These are phyloP conservation scores for Heteronetta atricapilla DNA, from an alignment of 2,113 vertebrate genomes.

Conservation along the genomic window DNA sequence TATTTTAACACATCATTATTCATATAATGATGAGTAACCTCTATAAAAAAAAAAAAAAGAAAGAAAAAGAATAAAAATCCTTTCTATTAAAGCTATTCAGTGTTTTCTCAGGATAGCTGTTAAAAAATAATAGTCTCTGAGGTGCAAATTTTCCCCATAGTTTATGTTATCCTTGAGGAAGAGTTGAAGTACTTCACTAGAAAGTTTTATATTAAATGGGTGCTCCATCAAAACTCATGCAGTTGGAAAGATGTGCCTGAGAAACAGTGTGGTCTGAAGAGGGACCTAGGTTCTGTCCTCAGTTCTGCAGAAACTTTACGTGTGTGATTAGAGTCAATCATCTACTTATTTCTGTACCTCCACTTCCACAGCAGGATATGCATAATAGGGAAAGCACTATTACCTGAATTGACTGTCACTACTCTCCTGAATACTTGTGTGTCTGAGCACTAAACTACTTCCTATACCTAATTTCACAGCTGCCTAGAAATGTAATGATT, in stretches of 20 bases:
- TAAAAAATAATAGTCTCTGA: not conserved
- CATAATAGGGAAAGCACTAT: not conserved
- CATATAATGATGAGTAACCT: not conserved
- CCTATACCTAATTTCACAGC: not conserved
- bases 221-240: not conserved
- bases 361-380: not conserved
- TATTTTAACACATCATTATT: not conserved
- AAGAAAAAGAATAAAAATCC: not conserved
- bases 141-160: not conserved
- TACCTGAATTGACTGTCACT: not conserved
- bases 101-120: not conserved
- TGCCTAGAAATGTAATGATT: not conserved
- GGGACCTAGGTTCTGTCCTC: not conserved
- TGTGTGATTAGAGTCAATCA: not conserved
- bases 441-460: not conserved
- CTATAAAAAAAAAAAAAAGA: not conserved
- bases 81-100: not conserved
- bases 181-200: not conserved
- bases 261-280: not conserved
- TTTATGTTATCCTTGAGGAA: not conserved
- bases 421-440: not conserved
- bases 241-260: not conserved
- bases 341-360: not conserved
- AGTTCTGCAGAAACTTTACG: not conserved
- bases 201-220: not conserved